These are phyloP conservation scores for Drosophila virilis DNA, from an alignment of 1,140 invertebrate genomes.

Conservation along the genomic window DNA sequence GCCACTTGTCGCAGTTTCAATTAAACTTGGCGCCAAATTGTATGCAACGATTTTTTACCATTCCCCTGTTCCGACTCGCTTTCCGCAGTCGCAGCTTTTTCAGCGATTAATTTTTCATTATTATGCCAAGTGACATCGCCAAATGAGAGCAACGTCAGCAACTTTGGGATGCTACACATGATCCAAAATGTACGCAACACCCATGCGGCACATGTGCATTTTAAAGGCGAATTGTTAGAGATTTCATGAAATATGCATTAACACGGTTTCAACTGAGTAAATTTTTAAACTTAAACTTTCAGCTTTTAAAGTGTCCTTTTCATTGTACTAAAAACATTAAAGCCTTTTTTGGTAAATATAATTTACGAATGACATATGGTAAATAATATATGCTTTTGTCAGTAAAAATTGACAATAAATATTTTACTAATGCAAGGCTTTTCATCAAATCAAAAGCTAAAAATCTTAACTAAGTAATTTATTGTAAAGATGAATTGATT, in stretches of 20 bases:
- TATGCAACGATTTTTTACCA: conserved; percentile 48
- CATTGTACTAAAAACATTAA: too few species aligned
- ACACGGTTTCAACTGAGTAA: not conserved
- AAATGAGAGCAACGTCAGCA: conserved; percentile 23
- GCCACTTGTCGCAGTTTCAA: conserved; percentile 60
- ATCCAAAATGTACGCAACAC: too few species aligned
- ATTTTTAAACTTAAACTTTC: not conserved
- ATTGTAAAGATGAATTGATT: too few species aligned
- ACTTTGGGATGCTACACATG: not conserved
- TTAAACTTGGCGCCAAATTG: conserved; percentile 69
- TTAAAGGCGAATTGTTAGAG: not conserved
- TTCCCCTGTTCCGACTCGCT: not conserved
- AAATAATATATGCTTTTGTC: too few species aligned
- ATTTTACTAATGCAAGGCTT: too few species aligned
- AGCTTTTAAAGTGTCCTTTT: too few species aligned
- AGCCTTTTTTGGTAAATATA: too few species aligned
- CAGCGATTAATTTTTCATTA: conserved; percentile 71
- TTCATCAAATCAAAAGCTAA: too few species aligned
- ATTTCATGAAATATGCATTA: conserved; percentile 13
- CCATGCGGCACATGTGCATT: too few species aligned
- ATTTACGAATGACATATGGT: too few species aligned
- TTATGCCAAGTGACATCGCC: conserved; percentile 61
- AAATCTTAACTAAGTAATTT: too few species aligned
- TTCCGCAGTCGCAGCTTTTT: conserved; percentile 39
- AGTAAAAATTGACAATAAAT: too few species aligned